These are phyloP conservation scores for Cydia fagiglandana DNA, from an alignment of 1,140 invertebrate species.

Conservation along the genomic window DNA sequence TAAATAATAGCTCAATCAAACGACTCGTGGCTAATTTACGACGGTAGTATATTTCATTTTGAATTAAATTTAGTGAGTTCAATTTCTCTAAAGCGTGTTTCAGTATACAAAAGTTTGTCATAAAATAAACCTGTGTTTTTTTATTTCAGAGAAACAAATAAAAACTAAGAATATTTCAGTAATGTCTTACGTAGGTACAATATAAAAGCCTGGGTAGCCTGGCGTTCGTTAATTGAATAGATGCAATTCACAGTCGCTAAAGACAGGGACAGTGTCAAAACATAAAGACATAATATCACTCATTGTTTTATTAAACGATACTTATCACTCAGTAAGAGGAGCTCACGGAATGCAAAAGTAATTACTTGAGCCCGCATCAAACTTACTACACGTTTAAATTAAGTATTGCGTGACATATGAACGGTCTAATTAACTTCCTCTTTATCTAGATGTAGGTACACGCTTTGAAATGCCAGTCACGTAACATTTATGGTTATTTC, in stretches of 20 bases:
- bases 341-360: slow-evolving; percentile 46
- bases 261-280: neutral
- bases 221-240: neutral
- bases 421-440: slow-evolving; percentile 29
- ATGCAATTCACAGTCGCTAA: neutral
- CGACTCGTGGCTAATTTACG: slow-evolving; percentile 22
- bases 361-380: slow-evolving; percentile 57
- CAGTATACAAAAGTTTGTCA: neutral
- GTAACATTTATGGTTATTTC: neutral
- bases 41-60: slow-evolving; percentile 12
- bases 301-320: slow-evolving; percentile 20
- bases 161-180: neutral
- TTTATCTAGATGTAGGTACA: slow-evolving; percentile 12
- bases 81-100: neutral
- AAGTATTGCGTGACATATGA: slow-evolving; percentile 52
- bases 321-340: slow-evolving; percentile 31
- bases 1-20: slow-evolving; percentile 20
- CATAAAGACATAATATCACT: slow-evolving; percentile 4
- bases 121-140: neutral
- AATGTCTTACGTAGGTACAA: neutral
- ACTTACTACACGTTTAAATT: slow-evolving; percentile 58
- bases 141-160: neutral
- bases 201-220: too few species aligned
- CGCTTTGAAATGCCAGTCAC: neutral
- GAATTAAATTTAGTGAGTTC: slow-evolving; percentile 4